Evolutionary conservation across 2,797 vertebrate genomes (phyloP), one percentile per base, ranked within the genome.

Genomic region (Lacerta viridis): DNA sequence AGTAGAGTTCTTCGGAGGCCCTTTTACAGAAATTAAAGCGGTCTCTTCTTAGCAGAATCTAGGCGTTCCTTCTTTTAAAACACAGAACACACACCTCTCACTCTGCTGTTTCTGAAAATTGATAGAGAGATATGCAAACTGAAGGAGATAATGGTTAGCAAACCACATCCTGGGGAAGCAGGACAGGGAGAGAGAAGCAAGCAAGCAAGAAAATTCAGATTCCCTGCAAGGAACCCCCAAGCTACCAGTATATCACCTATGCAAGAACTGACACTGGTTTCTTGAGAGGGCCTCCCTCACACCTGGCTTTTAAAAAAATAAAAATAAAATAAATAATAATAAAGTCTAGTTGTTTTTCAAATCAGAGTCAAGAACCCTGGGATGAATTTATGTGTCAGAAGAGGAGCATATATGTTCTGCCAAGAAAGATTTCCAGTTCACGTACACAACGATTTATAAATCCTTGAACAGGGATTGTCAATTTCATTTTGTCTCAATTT

Each of bases 181-280:
- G 50, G 50, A 3, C 0, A 1, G 20, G 9, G 8, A 5, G 23
- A 17, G 25, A 6, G 2, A 29, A 5, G 5, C 13, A 71, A 33
- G n/a, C 69, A 71, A n/a, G 69, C 13, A 13, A 29, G 33, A 43
- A 0, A 25, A 25, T 27, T 3, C 46, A 87, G 64, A 69, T 89
- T 59, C 46, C 66, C 23, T 0, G 0, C 0, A 72, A 86, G 25
- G 79, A 39, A 13, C 90, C 6, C 4, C 39, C 13, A 17, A 17
- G 29, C 29, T 50, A 33, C 33, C 33, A 33, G 33, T 33, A 59
- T 25, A 39, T 9, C 17, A 36, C 20, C 2, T 6, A 36, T 5
- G 0, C 1, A 1, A 46, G 0, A 43, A 43, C 0, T 8, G 80
- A 59, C 0, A 0, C 46, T 2, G 59, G 17, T 0, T 0, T 25